These are phyloP conservation scores for Oryctes rhinoceros DNA, from an alignment of 1,140 invertebrate genomes.

Conservation along the genomic window DNA sequence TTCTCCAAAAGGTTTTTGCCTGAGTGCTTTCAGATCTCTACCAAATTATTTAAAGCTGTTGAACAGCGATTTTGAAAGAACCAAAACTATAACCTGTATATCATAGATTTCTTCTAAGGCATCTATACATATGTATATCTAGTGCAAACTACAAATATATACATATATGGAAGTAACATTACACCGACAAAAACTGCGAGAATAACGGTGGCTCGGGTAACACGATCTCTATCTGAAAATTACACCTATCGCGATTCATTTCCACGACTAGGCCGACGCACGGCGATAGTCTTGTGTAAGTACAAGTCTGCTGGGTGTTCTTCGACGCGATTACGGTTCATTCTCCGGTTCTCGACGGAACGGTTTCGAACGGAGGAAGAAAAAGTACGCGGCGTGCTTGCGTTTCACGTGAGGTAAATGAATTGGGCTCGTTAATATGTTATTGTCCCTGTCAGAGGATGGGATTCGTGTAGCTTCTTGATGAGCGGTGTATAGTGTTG, in stretches of 20 bases:
- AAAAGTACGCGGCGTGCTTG: neutral
- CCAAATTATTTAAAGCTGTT: no score
- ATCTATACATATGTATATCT: neutral
- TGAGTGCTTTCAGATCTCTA: no score
- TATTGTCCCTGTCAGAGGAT: neutral
- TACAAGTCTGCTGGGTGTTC: neutral
- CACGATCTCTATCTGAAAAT: constrained; percentile 19
- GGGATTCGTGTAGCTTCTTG: neutral
- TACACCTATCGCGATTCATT: constrained; percentile 19
- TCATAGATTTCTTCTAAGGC: no score
- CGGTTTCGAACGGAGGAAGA: neutral
- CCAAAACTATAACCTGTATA: no score
- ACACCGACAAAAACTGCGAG: neutral
- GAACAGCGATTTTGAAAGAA: no score
- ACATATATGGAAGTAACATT: neutral
- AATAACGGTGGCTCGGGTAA: constrained; percentile 23
- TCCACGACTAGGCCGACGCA: neutral
- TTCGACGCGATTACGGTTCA: neutral
- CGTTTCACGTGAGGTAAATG: constrained; percentile 9
- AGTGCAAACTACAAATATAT: no score
- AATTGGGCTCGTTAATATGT: neutral
- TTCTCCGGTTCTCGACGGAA: neutral
- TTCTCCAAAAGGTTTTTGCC: no score
- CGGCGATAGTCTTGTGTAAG: neutral
- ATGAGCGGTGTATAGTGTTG: neutral